phyloP scores from a whole-genome alignment of 2,797 vertebrate genomes.

The Garrulus glandarius region DNA sequence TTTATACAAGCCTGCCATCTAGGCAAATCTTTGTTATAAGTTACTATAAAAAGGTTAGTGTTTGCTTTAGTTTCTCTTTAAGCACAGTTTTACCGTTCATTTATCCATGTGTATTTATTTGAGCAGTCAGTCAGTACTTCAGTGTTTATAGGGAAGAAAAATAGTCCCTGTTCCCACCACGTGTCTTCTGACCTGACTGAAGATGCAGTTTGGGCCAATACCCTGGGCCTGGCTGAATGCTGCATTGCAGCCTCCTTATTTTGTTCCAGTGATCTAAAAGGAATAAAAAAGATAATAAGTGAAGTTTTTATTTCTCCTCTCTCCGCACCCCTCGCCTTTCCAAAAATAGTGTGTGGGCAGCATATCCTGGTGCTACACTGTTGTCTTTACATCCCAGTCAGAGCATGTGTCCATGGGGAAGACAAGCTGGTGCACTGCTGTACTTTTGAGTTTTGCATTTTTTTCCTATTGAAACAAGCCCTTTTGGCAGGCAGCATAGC shows the following conservation, averaged over 20 bases:
- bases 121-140: not conserved
- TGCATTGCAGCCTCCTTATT: not conserved
- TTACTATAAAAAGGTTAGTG: constrained; percentile 23
- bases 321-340: not conserved
- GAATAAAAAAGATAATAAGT: not conserved
- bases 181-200: not conserved
- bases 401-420: not conserved
- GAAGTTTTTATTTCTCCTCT: not conserved
- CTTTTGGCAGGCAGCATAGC: not conserved
- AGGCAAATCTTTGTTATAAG: constrained; percentile 49
- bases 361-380: not conserved
- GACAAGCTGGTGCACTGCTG: not conserved
- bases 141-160: not conserved
- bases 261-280: not conserved
- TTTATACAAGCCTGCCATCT: constrained; percentile 66
- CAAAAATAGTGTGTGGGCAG: not conserved
- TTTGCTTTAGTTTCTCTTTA: constrained; percentile 13
- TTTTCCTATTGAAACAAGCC: not conserved
- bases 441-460: not conserved
- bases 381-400: not conserved
- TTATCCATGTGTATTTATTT: not conserved
- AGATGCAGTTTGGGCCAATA: not conserved
- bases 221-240: not conserved
- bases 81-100: not conserved
- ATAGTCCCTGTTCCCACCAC: not conserved